Conservation (phyloP, 2,797 vertebrate genomes). For the Dermochelys coriacea region DNA sequence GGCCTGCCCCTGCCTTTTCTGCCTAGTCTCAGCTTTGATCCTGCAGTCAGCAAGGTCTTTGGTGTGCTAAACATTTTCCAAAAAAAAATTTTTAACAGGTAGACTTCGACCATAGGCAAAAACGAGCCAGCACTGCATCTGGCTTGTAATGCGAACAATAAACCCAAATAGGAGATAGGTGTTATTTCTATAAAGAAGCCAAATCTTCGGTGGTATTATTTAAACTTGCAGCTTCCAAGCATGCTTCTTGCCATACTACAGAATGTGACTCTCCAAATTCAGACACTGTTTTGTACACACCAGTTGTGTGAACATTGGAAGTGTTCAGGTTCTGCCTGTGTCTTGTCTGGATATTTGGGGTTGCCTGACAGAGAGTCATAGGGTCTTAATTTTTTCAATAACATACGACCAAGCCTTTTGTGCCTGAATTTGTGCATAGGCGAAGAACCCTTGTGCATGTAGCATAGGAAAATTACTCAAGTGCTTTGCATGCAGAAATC, state of each 20-base stretch:
- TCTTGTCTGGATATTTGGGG: neutral
- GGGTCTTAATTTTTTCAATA: neutral
- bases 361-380: neutral
- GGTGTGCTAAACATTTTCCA: neutral
- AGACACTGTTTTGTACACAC: neutral
- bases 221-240: neutral
- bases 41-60: neutral
- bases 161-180: slow-evolving; percentile 19
- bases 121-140: neutral
- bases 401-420: neutral
- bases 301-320: accelerated
- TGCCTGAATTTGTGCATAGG: neutral
- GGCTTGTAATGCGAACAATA: neutral
- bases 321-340: neutral
- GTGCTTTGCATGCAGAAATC: accelerated
- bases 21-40: neutral
- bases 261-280: neutral
- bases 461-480: neutral
- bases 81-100: slow-evolving; percentile 6
- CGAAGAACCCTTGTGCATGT: neutral
- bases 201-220: neutral
- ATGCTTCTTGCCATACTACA: neutral
- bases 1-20: slow-evolving; percentile 2
- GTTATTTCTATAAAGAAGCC: neutral
- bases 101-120: neutral